Evolutionary conservation across 1,140 invertebrate genomes (phyloP).

Genomic region (Anastrepha obliqua): DNA sequence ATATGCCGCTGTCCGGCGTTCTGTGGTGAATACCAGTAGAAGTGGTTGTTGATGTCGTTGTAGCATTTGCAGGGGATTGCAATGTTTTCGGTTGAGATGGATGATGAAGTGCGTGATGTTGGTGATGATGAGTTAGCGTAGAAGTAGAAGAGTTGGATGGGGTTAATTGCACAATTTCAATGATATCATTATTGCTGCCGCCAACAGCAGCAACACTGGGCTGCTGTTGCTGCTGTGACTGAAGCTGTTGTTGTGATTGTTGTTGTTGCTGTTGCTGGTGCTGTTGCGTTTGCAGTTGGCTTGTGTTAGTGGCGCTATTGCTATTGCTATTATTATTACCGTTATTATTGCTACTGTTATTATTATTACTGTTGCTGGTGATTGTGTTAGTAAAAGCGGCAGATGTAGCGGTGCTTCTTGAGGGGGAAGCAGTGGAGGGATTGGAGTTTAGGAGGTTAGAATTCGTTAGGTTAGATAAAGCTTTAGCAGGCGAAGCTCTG

Average conservation of each 20-base stretch:
- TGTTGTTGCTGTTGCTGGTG: slow-evolving; percentile 54
- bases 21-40: slow-evolving; percentile 58
- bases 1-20: slow-evolving; percentile 69
- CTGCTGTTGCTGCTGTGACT: slow-evolving; percentile 60
- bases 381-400: slow-evolving; percentile 60
- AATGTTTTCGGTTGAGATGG: slow-evolving; percentile 14
- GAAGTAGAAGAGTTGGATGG: slow-evolving; percentile 56
- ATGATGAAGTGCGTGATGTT: slow-evolving; percentile 13
- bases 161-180: slow-evolving; percentile 68
- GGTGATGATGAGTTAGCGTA: slow-evolving; percentile 54
- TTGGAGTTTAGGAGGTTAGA: slow-evolving; percentile 11
- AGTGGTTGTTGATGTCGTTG: slow-evolving; percentile 31
- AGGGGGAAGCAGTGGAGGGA: slow-evolving; percentile 59
- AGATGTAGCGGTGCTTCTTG: slow-evolving; percentile 53
- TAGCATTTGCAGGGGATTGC: slow-evolving; percentile 39
- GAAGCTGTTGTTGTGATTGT: slow-evolving; percentile 43
- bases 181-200: slow-evolving; percentile 65
- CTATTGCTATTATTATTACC: slow-evolving; percentile 45
- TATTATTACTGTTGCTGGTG: slow-evolving; percentile 40
- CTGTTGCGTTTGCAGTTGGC: background rate
- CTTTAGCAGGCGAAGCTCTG: slow-evolving; percentile 54
- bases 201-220: slow-evolving; percentile 54
- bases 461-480: slow-evolving; percentile 54
- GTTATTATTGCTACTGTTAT: slow-evolving; percentile 50
- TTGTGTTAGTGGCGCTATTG: slow-evolving; percentile 19